Base-by-base conservation (phyloP, 2,113 vertebrate genomes). In the Anguilla rostrata region DNA sequence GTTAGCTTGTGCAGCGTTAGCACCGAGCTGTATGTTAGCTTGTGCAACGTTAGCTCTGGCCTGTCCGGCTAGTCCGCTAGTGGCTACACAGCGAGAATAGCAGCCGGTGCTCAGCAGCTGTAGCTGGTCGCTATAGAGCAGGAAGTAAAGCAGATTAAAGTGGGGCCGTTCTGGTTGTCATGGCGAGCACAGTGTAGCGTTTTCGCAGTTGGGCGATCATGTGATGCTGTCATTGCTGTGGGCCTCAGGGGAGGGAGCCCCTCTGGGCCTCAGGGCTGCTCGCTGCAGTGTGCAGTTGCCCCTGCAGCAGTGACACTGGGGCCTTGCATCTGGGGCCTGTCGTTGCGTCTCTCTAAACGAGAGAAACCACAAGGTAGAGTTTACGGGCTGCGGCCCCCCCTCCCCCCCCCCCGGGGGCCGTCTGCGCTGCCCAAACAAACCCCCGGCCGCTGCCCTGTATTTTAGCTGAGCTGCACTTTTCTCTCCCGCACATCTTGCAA, bases 401-500 rank as follows among this genome's bases (percentile, higher is more conserved):
- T n/a, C 57, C 90, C 88, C 90, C 90, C 87, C 90, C 88, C 90
- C 90, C 87, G 89, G 91, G 88, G 85, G 86, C 79, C 91, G 90
- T 92, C 93, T 94, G 88, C 90, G 82, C 90, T 92, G 93, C 91
- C 88, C 90, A 91, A 94, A 93, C 91, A 94, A 92, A 88, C 88
- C 91, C 18, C 75, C 90, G 88, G 93, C 92, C 92, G 94, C 92
- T 92, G 88, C 88, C 86, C 88, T 92, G 93, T 94, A 90, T 94
- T 94, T 91, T 91, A 92, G 92, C 92, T 82, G 91, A 15, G 82
- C 87, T 89, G 92, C 88, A 88, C 71, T 87, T 89, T 91, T 92
- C 88, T 92, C 8, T 91, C 84, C 87, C 90, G 91, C 90, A 94
- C 93, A 94, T 94, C 94, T 95, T 93, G 93, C 93, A 94, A 92